A percentile compares a stretch with the other conserved stretches of the same genome.
phyloP scores from a whole-genome alignment of 1,140 invertebrate genomes.

The Panulirus ornatus region DNA sequence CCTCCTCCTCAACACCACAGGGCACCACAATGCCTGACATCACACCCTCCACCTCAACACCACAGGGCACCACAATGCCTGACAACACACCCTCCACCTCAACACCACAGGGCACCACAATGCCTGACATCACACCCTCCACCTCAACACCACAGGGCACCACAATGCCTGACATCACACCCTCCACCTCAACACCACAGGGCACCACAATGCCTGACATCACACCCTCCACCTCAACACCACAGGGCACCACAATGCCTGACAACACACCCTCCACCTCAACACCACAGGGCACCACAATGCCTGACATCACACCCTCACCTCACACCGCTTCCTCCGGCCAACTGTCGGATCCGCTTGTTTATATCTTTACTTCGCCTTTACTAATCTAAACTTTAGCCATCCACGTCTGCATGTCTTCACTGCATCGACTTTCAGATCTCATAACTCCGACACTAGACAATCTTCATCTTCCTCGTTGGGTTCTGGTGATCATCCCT shows the following conservation, averaged over 20 bases:
- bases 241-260: background rate
- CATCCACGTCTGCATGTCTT: background rate
- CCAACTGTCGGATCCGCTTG: background rate
- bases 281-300: background rate
- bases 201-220: background rate
- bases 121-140: background rate
- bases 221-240: background rate
- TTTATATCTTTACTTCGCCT: background rate
- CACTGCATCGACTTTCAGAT: background rate
- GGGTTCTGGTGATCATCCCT: too few relatives aligned
- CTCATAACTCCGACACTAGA: background rate
- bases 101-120: background rate
- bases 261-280: background rate
- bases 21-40: too few relatives aligned
- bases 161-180: background rate
- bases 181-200: background rate
- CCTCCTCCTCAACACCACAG: too few relatives aligned
- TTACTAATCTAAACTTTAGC: slow-evolving; percentile 27
- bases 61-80: too few relatives aligned
- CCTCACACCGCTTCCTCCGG: background rate
- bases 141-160: background rate
- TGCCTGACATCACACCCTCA: background rate
- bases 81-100: background rate
- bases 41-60: too few relatives aligned
- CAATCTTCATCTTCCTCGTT: background rate